These are phyloP conservation scores for Aplysina aerophoba DNA, from an alignment of 37 sponge, comb jelly and placozoan genomes.

Conservation along the genomic window DNA sequence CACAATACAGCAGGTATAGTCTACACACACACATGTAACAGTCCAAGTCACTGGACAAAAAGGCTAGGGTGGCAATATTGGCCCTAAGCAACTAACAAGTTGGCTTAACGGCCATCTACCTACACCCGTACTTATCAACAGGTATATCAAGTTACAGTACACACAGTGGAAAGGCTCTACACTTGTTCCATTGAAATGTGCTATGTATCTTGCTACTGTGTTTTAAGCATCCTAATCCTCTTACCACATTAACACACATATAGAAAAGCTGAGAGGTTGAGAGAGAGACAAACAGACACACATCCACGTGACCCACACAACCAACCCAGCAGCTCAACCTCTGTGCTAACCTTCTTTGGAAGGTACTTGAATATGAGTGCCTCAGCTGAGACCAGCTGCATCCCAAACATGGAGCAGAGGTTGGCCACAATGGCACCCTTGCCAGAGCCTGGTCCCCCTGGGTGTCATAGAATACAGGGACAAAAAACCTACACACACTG, in stretches of 20 bases:
- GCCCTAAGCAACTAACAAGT: background rate
- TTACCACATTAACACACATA: background rate
- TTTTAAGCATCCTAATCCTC: too few species aligned
- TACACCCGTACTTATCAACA: too few species aligned
- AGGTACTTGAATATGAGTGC: slow-evolving; percentile 57
- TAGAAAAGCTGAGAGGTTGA: background rate
- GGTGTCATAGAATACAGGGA: background rate
- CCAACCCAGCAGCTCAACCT: too few species aligned
- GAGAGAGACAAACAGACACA: background rate
- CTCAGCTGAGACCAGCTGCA: slow-evolving; percentile 65
- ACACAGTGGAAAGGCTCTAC: too few species aligned
- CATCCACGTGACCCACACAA: background rate
- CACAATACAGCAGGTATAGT: too few species aligned
- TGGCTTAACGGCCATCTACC: background rate
- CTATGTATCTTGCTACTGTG: too few species aligned
- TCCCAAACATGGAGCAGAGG: slow-evolving; percentile 72
- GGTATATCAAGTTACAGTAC: too few species aligned
- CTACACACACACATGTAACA: too few species aligned
- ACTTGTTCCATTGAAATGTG: too few species aligned
- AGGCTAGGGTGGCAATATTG: too few species aligned
- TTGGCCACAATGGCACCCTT: slow-evolving; percentile 70
- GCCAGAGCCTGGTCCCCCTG: slow-evolving; percentile 83
- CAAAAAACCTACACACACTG: too few species aligned
- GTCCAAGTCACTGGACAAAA: too few species aligned
- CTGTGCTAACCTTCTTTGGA: slow-evolving; percentile 75